A percentile compares a stretch with the other conserved stretches of the same genome.
phyloP scores from a whole-genome alignment of 2,113 vertebrate species.

The Zosterops borbonicus region DNA sequence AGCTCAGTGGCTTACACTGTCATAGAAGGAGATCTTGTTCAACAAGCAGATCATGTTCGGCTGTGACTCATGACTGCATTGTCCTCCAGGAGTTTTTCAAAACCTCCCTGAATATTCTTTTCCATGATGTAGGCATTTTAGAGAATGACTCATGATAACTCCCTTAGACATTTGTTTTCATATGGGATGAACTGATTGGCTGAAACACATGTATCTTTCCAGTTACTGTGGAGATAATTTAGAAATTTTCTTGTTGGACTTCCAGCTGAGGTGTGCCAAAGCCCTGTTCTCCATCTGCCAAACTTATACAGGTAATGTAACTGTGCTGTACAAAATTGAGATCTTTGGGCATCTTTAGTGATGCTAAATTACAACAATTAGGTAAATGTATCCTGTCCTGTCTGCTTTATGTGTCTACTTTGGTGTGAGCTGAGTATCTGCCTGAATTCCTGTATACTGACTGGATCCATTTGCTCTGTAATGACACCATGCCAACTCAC shows the following conservation, averaged over 20 bases:
- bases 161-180: background rate
- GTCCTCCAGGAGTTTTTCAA: background rate
- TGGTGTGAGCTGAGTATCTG: background rate
- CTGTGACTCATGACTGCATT: fast-evolving
- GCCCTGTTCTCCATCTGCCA: background rate
- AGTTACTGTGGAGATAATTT: background rate
- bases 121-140: background rate
- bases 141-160: background rate
- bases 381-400: background rate
- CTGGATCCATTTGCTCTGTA: background rate
- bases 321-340: background rate
- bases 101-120: background rate
- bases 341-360: background rate
- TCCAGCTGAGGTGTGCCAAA: background rate
- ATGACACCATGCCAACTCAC: background rate
- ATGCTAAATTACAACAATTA: background rate
- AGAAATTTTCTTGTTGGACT: background rate
- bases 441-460: background rate
- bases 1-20: background rate
- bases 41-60: fast-evolving
- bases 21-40: background rate
- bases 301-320: background rate
- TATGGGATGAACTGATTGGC: background rate
- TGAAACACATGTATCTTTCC: background rate
- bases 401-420: background rate